These are phyloP conservation scores for Pachydiplax longipennis DNA, from an alignment of 2,888 invertebrate species.

Conservation along the genomic window DNA sequence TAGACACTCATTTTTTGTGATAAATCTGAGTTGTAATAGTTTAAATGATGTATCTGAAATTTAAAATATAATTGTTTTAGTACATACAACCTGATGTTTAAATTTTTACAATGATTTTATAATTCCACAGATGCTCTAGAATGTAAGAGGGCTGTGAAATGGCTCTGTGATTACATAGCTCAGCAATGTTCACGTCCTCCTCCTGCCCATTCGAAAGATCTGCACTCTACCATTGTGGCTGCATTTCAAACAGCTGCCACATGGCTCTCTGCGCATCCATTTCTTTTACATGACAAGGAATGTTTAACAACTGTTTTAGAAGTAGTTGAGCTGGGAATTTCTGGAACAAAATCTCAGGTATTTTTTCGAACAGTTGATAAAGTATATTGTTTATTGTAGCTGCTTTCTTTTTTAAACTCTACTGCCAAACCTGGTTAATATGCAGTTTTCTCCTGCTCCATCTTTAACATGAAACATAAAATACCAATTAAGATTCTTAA, in stretches of 20 bases:
- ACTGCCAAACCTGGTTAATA: no score
- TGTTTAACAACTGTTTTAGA: slow-evolving; percentile 93
- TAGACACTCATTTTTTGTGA: no score
- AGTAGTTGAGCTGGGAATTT: slow-evolving; percentile 96
- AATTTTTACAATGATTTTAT: background rate
- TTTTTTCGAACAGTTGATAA: slow-evolving; percentile 14
- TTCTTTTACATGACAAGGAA: slow-evolving; percentile 87
- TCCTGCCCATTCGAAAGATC: slow-evolving; percentile 90
- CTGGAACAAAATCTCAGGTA: slow-evolving; percentile 83
- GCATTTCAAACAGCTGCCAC: slow-evolving; percentile 90
- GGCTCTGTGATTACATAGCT: slow-evolving; percentile 97
- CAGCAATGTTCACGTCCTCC: slow-evolving; percentile 95
- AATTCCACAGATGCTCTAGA: slow-evolving; percentile 78
- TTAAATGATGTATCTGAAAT: background rate
- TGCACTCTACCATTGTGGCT: slow-evolving; percentile 93
- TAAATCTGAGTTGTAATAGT: background rate
- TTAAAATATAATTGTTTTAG: background rate
- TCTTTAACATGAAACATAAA: no score
- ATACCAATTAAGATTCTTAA: no score
- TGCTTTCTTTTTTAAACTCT: no score
- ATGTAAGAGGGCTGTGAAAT: slow-evolving; percentile 92
- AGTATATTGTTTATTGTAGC: no score
- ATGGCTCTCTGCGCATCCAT: slow-evolving; percentile 92
- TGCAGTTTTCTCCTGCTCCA: no score
- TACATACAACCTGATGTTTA: background rate